Base-by-base conservation (phyloP, 2,888 invertebrate species). In the Drosophila hawaiiensis region DNA sequence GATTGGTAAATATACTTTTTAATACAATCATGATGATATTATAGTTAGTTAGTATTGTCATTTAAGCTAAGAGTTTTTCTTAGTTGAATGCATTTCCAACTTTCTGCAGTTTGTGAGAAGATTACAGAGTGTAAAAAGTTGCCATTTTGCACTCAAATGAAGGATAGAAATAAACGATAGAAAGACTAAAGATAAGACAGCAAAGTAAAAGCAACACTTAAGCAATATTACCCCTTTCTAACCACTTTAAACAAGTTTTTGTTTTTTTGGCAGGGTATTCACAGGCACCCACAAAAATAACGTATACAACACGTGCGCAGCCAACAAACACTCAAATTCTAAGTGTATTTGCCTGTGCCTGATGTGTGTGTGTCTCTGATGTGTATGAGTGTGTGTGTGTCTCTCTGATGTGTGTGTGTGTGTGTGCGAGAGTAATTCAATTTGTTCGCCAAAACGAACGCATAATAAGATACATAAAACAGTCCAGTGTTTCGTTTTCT, bases 401-500 rank as follows among this genome's bases (percentile, higher is more conserved):
- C 25, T 28, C 25, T 28, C 28, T 22, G 43, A 47, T 50, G 58
- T 55, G 28, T 63, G 47, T 55, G 54, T 59, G 62, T 75, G 60
- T 59, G 55, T 66, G 71, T 59, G 67, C 68, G 69, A 56, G 55
- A 59, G 82, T 87, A 90, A 85, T 90, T 85, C 82, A 85, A 85
- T 87, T 85, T 90, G 82, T 76, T 68, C 68, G 68, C 65, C 75
- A 86, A 76, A 70, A 70, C 83, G 74, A 83, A 80, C 81, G 75
- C 69, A 79, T 74, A 80, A 80, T 73, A 61, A 63, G 65, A 73
- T 68, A 70, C 69, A 78, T 73, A 85, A 76, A 76, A 72, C 67
- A 71, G 71, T 69, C 58, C 54, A 66, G 58, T 67, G 67, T 77
- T 68, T 80, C 66, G 69, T 68, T 52, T 54, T 58, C 73, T 28